Conservation (phyloP, 53 echinoderm and acorn worm species). For the Holothuria scabra region DNA sequence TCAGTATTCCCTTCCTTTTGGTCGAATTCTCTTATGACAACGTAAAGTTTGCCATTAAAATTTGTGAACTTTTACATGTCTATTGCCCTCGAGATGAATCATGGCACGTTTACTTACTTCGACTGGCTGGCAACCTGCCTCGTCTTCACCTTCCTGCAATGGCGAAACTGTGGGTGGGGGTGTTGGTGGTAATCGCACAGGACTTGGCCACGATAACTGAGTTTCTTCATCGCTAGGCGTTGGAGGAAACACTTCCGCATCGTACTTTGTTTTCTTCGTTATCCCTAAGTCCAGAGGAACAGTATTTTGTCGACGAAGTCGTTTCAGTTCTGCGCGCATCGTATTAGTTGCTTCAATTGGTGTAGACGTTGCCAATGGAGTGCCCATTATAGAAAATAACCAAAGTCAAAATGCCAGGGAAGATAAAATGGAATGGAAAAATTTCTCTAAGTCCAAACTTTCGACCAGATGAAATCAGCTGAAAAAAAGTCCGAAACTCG, state of each 20-base stretch:
- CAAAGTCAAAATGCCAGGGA: no score
- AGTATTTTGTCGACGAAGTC: slow-evolving; percentile 5
- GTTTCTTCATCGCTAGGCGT: background rate
- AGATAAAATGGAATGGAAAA: background rate
- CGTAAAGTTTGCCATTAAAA: background rate
- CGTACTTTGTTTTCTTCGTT: background rate
- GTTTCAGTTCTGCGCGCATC: slow-evolving; percentile 17
- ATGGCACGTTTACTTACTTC: slow-evolving; percentile 18
- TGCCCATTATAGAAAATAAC: background rate
- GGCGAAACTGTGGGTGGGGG: slow-evolving; percentile 25
- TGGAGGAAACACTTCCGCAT: no score
- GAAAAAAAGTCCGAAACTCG: background rate
- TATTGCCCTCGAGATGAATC: slow-evolving; percentile 13
- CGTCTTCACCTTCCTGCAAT: background rate
- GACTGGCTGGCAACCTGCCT: background rate
- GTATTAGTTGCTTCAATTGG: background rate
- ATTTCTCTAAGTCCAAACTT: slow-evolving; percentile 10
- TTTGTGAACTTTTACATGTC: background rate
- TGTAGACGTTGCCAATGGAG: background rate
- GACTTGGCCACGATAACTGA: slow-evolving; percentile 22
- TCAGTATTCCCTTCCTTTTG: background rate
- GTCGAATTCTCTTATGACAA: slow-evolving; percentile 19
- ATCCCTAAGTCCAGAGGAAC: background rate
- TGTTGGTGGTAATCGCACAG: background rate
- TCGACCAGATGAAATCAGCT: background rate